Percentiles rank a stretch among this genome's conserved stretches.
Evolutionary conservation across 1,140 invertebrate species (phyloP).

Genomic region (Conopomorpha cramerella): DNA sequence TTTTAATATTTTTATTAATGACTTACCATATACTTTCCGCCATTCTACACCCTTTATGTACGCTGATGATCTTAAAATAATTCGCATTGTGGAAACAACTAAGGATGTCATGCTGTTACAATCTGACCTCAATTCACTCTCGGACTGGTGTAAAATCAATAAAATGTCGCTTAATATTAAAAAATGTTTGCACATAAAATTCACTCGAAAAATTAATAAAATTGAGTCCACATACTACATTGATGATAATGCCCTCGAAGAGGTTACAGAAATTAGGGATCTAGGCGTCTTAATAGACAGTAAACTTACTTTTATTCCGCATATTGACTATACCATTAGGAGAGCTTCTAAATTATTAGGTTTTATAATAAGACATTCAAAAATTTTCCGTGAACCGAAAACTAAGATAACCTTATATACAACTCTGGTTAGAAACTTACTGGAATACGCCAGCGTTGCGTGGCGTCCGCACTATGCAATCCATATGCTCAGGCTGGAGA

Average conservation of each 20-base stretch:
- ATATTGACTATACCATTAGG: constrained; percentile 6
- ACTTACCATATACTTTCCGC: neutral
- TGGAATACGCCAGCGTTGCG: constrained; percentile 10
- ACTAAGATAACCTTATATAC: constrained; percentile 10
- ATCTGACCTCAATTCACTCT: constrained; percentile 1
- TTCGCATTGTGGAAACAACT: neutral
- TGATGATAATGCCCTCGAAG: no score
- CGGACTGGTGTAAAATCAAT: constrained; percentile 4
- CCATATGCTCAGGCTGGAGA: constrained; percentile 8
- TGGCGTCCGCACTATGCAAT: constrained; percentile 10
- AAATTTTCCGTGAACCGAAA: constrained; percentile 5
- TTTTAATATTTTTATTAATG: constrained; percentile 6
- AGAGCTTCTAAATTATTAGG: constrained; percentile 12
- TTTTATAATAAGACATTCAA: constrained; percentile 10
- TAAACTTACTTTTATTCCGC: constrained; percentile 8
- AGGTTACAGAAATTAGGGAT: constrained; percentile 1
- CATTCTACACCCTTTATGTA: constrained; percentile 2
- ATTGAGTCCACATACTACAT: no score
- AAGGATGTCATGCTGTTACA: constrained; percentile 2
- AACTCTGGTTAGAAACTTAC: constrained; percentile 6
- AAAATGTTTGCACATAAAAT: constrained; percentile 7
- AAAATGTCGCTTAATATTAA: constrained; percentile 6
- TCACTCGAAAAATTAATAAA: no score
- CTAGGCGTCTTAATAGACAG: constrained; percentile 6
- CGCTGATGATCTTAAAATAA: constrained; percentile 6